phyloP scores from a whole-genome alignment of 2,113 vertebrate genomes.

The Calidris pygmaea region DNA sequence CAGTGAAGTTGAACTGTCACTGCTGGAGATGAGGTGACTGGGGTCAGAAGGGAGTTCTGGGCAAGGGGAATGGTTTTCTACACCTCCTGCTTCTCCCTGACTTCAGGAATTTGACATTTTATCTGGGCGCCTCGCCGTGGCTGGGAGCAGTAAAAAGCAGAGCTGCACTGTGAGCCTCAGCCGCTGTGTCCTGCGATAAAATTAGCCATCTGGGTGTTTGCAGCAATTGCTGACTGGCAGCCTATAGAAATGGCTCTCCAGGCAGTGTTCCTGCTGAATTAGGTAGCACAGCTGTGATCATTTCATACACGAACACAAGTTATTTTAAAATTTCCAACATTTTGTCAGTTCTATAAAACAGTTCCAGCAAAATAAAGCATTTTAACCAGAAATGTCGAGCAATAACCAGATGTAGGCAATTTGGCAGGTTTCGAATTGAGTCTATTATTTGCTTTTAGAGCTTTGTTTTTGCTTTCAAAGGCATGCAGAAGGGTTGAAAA shows the following conservation, averaged over 20 bases:
- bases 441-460: conserved; percentile 53
- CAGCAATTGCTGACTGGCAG: conserved; percentile 46
- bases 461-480: conserved; percentile 48
- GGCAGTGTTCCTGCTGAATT: conserved; percentile 65
- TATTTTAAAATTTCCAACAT: conserved; percentile 56
- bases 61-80: neutral
- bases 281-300: conserved; percentile 66
- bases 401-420: conserved; percentile 65
- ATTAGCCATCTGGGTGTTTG: conserved; percentile 71
- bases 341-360: conserved; percentile 54
- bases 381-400: conserved; percentile 63
- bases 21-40: neutral
- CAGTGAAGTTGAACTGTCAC: neutral
- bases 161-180: neutral
- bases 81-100: neutral
- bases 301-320: conserved; percentile 46
- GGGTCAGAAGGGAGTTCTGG: neutral
- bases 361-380: conserved; percentile 60
- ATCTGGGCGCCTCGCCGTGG: neutral
- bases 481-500: neutral
- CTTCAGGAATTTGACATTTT: conserved; percentile 22
- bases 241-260: conserved; percentile 52
- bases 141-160: neutral
- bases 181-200: conserved; percentile 60
- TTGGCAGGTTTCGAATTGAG: conserved; percentile 16